Conservation (phyloP, 2,888 invertebrate genomes). For the Pachycephus smyrnensis region DNA sequence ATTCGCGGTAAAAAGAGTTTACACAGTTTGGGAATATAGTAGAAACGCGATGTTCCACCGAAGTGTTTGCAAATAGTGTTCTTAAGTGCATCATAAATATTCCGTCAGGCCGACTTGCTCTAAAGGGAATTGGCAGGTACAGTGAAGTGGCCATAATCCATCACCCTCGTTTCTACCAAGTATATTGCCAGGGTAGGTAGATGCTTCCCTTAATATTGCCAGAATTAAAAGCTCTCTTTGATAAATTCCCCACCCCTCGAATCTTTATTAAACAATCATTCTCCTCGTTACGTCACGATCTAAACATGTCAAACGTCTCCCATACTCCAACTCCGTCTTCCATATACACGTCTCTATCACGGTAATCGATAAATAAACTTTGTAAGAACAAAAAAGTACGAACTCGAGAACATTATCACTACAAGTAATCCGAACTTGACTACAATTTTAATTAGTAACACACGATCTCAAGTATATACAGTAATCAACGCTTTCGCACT, state of each 20-base stretch:
- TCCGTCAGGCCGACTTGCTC: slow-evolving; percentile 24
- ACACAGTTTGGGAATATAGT: background rate
- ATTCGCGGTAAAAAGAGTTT: background rate
- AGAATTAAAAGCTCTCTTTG: background rate
- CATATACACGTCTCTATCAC: background rate
- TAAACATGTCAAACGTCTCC: background rate
- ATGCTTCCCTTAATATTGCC: background rate
- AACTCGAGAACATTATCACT: too few species aligned
- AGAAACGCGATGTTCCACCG: background rate
- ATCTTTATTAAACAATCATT: background rate
- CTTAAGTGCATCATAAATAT: slow-evolving; percentile 31
- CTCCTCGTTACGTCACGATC: background rate
- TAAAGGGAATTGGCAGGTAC: slow-evolving; percentile 25
- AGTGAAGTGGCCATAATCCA: background rate
- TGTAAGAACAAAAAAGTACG: background rate
- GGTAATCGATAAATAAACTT: background rate
- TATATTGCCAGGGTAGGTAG: background rate
- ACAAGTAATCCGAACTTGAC: too few species aligned
- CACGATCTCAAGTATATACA: background rate
- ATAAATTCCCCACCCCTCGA: background rate
- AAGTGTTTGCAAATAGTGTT: slow-evolving; percentile 6
- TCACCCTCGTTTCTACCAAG: background rate
- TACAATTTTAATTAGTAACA: background rate
- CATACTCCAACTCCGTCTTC: background rate
- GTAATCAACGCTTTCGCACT: too few species aligned